phyloP scores from a whole-genome alignment of 2,888 invertebrate species.

The Candidula unifasciata region DNA sequence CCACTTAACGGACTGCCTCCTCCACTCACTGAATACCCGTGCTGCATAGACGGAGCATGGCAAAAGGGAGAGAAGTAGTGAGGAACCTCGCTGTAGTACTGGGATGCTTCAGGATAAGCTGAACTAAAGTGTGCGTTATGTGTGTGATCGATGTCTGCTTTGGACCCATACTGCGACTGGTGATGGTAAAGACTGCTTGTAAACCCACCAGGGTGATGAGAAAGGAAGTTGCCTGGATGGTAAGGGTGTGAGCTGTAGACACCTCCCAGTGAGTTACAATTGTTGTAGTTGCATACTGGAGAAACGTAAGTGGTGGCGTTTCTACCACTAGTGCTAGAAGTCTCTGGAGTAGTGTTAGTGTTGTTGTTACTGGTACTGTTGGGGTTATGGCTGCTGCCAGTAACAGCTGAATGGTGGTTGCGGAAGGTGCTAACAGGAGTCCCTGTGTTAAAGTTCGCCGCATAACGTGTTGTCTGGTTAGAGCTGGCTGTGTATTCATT shows the following conservation, averaged over 20 bases:
- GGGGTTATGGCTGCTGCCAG: neutral
- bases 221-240: conserved; percentile 62
- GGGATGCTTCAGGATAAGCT: conserved; percentile 14
- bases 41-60: conserved; percentile 44
- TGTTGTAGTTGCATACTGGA: neutral
- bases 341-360: conserved; percentile 9
- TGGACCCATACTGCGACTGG: conserved; percentile 62
- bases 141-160: conserved; percentile 62
- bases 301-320: neutral
- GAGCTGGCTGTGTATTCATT: neutral
- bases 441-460: neutral
- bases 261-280: conserved; percentile 52
- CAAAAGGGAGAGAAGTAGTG: conserved; percentile 44
- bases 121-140: conserved; percentile 25
- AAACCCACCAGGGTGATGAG: conserved; percentile 52
- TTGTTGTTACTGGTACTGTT: conserved; percentile 14
- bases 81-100: conserved; percentile 33
- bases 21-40: conserved; percentile 36
- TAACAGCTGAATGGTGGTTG: neutral
- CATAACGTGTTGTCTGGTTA: neutral
- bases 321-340: neutral
- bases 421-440: conserved; percentile 28
- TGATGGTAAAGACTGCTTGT: conserved; percentile 54
- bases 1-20: conserved; percentile 35
- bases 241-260: conserved; percentile 52